phyloP scores from a whole-genome alignment of 2,797 vertebrate genomes.

The Takifugu ocellatus region DNA sequence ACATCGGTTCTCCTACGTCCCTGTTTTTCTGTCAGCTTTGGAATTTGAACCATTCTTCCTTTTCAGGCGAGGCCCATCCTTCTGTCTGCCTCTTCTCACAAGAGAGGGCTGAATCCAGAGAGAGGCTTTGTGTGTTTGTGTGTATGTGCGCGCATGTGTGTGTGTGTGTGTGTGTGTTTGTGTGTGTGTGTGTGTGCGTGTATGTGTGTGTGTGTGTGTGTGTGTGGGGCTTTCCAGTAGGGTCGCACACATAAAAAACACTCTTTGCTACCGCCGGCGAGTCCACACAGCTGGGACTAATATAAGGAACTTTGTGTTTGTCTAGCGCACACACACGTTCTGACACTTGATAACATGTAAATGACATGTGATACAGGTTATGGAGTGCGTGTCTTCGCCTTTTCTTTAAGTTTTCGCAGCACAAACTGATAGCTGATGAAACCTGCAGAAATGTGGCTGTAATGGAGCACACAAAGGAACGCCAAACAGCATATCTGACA shows the following conservation, averaged over 20 bases:
- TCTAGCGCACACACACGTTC: slow-evolving; percentile 31
- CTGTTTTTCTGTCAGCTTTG: slow-evolving; percentile 68
- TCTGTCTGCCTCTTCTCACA: slow-evolving; percentile 52
- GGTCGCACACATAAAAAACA: slow-evolving; percentile 74
- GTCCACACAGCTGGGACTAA: slow-evolving; percentile 72
- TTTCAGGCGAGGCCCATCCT: slow-evolving; percentile 58
- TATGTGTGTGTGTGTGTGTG: slow-evolving; percentile 17
- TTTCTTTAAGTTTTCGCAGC: too few species aligned
- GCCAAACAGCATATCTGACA: too few species aligned
- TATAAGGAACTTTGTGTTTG: slow-evolving; percentile 67
- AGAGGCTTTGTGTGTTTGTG: slow-evolving; percentile 12
- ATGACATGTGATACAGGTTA: too few species aligned
- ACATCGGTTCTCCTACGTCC: slow-evolving; percentile 55
- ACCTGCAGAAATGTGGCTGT: too few species aligned
- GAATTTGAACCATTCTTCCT: slow-evolving; percentile 69
- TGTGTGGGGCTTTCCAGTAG: slow-evolving; percentile 71
- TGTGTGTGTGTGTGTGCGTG: slow-evolving; percentile 15
- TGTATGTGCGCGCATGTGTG: slow-evolving; percentile 31
- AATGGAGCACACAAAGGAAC: too few species aligned
- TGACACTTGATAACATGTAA: too few species aligned
- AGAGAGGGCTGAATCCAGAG: slow-evolving; percentile 50
- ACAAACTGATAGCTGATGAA: too few species aligned
- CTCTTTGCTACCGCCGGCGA: slow-evolving; percentile 57
- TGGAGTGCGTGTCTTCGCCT: too few species aligned
- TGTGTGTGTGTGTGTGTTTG: slow-evolving; percentile 25